Evolutionary conservation across 2,113 vertebrate species (phyloP), one percentile per base, ranked within the genome.

Genomic region (Corythornis cristatus): DNA sequence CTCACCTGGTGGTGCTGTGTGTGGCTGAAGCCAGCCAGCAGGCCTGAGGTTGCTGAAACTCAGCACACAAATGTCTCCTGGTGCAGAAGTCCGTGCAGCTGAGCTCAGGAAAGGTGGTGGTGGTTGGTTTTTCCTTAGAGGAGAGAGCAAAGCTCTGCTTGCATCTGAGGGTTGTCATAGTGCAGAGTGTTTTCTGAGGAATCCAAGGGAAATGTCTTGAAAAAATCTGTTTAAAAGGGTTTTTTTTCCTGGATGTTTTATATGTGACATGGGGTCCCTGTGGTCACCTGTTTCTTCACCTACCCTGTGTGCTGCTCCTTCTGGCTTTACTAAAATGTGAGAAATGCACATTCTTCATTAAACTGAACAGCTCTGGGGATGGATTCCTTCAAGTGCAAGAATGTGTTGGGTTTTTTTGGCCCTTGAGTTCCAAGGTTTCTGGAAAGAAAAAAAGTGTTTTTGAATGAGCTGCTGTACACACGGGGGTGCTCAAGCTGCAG

Each of bases 51-150:
- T 29, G 17, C 17, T 23, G 40, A 20, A 70, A 14, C 19, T 48
- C 1, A 21, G 22, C 43, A 3, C 3, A 0, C 3, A 8, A 3
- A 7, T 33, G 37, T 26, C 17, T 17, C 15, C 40, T 23, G 57
- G 50, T 42, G 10, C 17, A 11, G 42, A 51, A 54, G 54, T 18
- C 62, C 14, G 17, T 22, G 35, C 35, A 12, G 29, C 28, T 0
- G 0, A 11, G 57, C 35, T 40, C 3, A 0, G 22, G 9, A 58
- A 75, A 85, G 11, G 6, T 64, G 2, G 0, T 48, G 46, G 21
- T 48, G 46, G 21, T 48, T 50, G 46, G 46, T 72, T 29, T 78
- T 48, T 23, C 3, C 6, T 43, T 62, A 6, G 8, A 9, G 17
- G 4, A 40, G 71, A 25, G 43, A 8, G 37, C 57, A 35, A 61